These are phyloP conservation scores for Volucella bombylans DNA, from an alignment of 2,888 invertebrate species.

Conservation along the genomic window DNA sequence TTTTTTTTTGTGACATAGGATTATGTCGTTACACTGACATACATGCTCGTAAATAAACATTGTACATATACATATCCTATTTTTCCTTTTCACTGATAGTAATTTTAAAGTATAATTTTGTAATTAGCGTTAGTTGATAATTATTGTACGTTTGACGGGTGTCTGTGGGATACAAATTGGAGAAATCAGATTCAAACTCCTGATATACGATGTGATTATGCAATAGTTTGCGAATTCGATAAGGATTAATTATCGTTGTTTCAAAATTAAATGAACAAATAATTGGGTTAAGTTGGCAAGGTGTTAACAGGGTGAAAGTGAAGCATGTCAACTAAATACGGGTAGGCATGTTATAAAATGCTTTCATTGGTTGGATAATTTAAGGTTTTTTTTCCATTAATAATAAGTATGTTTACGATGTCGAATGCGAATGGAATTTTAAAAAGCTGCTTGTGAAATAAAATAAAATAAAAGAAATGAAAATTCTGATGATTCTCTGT, in stretches of 20 bases:
- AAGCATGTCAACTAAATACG: background rate
- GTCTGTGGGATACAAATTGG: background rate
- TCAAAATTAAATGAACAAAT: constrained; percentile 9
- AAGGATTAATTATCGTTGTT: constrained; percentile 27
- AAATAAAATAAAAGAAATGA: too few species aligned
- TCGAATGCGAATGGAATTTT: too few species aligned
- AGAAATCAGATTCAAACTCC: constrained; percentile 24
- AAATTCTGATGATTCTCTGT: too few species aligned
- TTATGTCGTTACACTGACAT: constrained; percentile 38
- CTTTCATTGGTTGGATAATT: too few species aligned
- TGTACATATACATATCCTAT: background rate
- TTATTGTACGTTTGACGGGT: background rate
- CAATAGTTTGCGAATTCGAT: constrained; percentile 30
- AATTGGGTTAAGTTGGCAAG: background rate
- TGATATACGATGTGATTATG: constrained; percentile 28
- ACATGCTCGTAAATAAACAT: constrained; percentile 4
- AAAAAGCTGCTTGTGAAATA: too few species aligned
- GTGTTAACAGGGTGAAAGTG: background rate
- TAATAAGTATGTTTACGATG: too few species aligned
- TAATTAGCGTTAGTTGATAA: constrained; percentile 32
- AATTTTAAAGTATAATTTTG: constrained; percentile 27
- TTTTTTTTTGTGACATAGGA: constrained; percentile 8
- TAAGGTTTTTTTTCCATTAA: too few species aligned
- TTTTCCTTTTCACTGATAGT: background rate
- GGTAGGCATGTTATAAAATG: too few species aligned